Conservation (phyloP, 2,113 vertebrate species). For the Pluvianellus socialis region DNA sequence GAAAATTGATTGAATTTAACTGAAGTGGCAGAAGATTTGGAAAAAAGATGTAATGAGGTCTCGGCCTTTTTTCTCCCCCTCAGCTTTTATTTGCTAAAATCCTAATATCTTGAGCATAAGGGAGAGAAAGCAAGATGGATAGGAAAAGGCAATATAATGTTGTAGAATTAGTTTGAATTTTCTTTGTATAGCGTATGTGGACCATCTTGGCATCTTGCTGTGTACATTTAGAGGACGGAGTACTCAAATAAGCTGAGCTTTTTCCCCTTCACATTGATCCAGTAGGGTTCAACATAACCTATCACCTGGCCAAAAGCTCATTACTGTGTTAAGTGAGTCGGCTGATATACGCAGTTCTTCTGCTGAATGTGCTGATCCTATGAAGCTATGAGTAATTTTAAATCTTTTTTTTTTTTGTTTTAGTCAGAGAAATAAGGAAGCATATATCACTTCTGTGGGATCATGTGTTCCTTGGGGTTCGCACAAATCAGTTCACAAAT, state of each 20-base stretch:
- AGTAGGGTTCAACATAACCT: background rate
- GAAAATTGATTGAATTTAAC: background rate
- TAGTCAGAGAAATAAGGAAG: background rate
- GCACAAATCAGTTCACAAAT: background rate
- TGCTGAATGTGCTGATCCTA: background rate
- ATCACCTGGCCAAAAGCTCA: slow-evolving; percentile 6
- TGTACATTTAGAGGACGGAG: background rate
- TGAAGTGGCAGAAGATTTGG: background rate
- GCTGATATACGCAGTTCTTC: slow-evolving; percentile 4
- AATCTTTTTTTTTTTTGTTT: background rate
- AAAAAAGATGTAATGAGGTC: background rate
- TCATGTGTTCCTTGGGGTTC: background rate
- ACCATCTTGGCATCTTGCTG: background rate
- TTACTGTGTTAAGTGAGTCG: background rate
- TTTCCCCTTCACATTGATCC: background rate
- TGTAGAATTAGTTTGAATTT: background rate
- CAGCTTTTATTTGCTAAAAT: background rate
- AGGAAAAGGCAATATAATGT: background rate
- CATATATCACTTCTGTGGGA: background rate
- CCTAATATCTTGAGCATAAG: background rate
- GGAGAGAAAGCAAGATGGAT: background rate
- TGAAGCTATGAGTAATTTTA: background rate
- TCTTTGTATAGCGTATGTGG: rapidly evolving
- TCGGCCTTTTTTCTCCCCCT: background rate
- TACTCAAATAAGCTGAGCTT: slow-evolving; percentile 4